These are phyloP conservation scores for Papilio aristodemus DNA, from an alignment of 1,140 invertebrate genomes.

Conservation along the genomic window DNA sequence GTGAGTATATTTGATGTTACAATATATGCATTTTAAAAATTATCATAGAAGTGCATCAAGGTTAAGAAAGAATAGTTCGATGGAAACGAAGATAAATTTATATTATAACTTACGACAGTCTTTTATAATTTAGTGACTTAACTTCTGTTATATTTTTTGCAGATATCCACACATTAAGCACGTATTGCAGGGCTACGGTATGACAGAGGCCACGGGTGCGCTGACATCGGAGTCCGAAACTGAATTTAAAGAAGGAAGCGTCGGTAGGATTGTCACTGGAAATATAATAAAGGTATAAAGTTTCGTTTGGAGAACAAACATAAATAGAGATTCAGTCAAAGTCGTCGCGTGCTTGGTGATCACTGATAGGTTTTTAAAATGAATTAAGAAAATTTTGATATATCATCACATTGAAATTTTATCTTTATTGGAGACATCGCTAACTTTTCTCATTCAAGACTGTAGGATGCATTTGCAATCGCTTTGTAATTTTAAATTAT, in stretches of 20 bases:
- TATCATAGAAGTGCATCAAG: too few species aligned
- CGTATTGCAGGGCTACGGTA: slow-evolving; percentile 67
- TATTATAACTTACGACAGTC: not conserved
- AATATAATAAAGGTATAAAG: slow-evolving; percentile 57
- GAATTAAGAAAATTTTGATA: too few species aligned
- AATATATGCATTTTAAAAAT: too few species aligned
- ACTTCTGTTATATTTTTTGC: slow-evolving; percentile 17
- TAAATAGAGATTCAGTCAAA: too few species aligned
- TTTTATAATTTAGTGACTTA: slow-evolving; percentile 22
- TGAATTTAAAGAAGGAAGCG: slow-evolving; percentile 53
- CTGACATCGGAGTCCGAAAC: slow-evolving; percentile 47
- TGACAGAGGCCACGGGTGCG: slow-evolving; percentile 64
- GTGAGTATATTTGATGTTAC: slow-evolving; percentile 36
- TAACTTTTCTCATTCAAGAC: not conserved
- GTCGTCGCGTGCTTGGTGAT: too few species aligned
- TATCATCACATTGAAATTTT: too few species aligned
- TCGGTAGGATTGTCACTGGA: slow-evolving; percentile 60
- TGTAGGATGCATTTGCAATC: not conserved
- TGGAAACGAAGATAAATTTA: too few species aligned
- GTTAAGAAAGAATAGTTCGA: too few species aligned
- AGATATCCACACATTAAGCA: slow-evolving; percentile 61
- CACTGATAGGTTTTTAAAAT: too few species aligned
- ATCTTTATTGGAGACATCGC: not conserved
- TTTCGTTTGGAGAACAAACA: not conserved
- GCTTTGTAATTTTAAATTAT: slow-evolving; percentile 8